Base-by-base conservation (phyloP, 64 coral and sea anemone genomes). In the Exaiptasia diaphana region DNA sequence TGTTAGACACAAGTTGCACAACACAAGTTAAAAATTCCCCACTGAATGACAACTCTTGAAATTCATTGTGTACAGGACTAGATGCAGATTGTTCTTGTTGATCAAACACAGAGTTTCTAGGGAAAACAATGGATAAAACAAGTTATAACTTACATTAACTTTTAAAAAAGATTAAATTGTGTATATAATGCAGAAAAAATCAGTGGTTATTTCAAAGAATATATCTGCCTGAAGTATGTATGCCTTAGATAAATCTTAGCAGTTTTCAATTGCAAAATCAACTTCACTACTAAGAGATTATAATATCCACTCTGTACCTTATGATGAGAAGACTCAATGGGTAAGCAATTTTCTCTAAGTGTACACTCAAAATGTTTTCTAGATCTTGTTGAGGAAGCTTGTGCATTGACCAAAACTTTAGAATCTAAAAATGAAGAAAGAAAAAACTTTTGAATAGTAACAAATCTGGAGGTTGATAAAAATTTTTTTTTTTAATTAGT, bases 241-340 rank as follows among this genome's bases (percentile, higher is more conserved):
- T n/a, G n/a, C n/a, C n/a, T n/a, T n/a, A n/a, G n/a, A n/a, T n/a
- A n/a, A n/a, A n/a, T n/a, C n/a, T n/a, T n/a, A n/a, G n/a, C n/a
- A n/a, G n/a, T n/a, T n/a, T n/a, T n/a, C n/a, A n/a, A n/a, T n/a
- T n/a, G n/a, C n/a, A n/a, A n/a, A n/a, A n/a, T n/a, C n/a, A n/a
- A n/a, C n/a, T n/a, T n/a, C n/a, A n/a, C n/a, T n/a, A n/a, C n/a
- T n/a, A n/a, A n/a, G n/a, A n/a, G n/a, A n/a, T n/a, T n/a, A n/a
- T n/a, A n/a, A n/a, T n/a, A n/a, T n/a, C n/a, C n/a, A n/a, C n/a
- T n/a, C n/a, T 4, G 13, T 71, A 94, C 91, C 91, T 94, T 86
- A 94, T 80, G n/a, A 85, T 58, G 6, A 94, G 50, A 38, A 94
- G 80, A 41, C 91, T 94, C 1, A 94, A 61, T 22, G 91, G 73